phyloP scores from a whole-genome alignment of 2,888 invertebrate species.

The Orthonychiurus folsomi region DNA sequence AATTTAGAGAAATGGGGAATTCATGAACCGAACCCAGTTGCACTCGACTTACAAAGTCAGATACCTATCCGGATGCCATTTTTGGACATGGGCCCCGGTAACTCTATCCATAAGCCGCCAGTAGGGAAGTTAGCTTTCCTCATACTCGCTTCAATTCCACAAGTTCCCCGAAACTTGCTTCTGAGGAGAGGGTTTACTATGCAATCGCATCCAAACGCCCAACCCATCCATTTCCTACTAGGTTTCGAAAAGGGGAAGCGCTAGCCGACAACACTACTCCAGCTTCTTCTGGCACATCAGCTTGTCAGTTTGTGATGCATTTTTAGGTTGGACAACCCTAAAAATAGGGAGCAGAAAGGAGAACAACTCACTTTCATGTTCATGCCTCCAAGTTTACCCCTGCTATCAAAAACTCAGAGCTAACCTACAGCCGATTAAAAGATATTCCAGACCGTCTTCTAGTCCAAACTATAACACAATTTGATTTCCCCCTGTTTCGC shows the following conservation, averaged over 20 bases:
- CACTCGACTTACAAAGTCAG: conserved; percentile 14
- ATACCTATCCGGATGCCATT: conserved; percentile 54
- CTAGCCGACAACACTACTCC: neutral
- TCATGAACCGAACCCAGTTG: too few species aligned
- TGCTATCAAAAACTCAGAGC: neutral
- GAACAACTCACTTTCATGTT: neutral
- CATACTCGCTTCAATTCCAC: neutral
- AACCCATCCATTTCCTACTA: neutral
- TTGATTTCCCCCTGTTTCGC: neutral
- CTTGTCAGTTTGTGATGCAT: conserved; percentile 8
- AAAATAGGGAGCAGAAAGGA: neutral
- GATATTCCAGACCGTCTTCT: neutral
- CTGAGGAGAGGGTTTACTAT: neutral
- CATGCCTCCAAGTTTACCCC: neutral
- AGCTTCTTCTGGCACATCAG: neutral
- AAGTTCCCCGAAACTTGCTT: neutral
- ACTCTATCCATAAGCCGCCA: conserved; percentile 24
- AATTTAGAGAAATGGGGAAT: too few species aligned
- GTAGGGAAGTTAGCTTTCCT: neutral
- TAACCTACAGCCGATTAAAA: too few species aligned
- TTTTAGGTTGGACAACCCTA: neutral
- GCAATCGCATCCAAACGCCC: neutral
- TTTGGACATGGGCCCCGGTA: conserved; percentile 56
- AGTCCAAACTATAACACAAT: neutral
- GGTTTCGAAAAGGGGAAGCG: neutral